Percentiles rank a stretch among this genome's conserved stretches.
Conservation (phyloP, 2,797 vertebrate species). For the Arctocebus calabarensis region DNA sequence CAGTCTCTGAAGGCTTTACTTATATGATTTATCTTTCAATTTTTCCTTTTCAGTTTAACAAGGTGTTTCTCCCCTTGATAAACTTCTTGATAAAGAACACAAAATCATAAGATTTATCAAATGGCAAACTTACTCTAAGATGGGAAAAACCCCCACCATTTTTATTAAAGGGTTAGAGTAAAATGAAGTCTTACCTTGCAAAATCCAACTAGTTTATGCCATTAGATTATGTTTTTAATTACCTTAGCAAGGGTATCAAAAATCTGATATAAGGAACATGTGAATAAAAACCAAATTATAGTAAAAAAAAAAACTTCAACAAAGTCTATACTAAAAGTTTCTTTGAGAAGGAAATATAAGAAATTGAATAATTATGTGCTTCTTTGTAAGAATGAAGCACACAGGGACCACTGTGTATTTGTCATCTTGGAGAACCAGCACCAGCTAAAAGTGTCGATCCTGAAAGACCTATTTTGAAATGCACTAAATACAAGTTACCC, state of each 20-base stretch:
- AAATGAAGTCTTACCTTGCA: not conserved
- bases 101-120: not conserved
- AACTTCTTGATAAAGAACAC: not conserved
- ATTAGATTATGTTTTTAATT: slow-evolving; percentile 12
- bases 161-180: slow-evolving; percentile 18
- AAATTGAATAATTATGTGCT: not conserved
- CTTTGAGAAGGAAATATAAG: not conserved
- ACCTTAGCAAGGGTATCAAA: not conserved
- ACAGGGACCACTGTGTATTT: not conserved
- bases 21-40: not conserved
- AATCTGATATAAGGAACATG: not conserved
- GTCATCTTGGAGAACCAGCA: not conserved
- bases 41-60: slow-evolving; percentile 12
- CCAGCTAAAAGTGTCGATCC: not conserved
- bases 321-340: not conserved
- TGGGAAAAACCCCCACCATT: not conserved
- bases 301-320: not conserved
- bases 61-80: not conserved
- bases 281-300: not conserved
- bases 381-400: slow-evolving; percentile 5
- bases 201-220: not conserved
- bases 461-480: slow-evolving; percentile 38
- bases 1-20: not conserved
- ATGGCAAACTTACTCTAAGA: not conserved
- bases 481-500: not conserved